Conservation (phyloP, 1,140 invertebrate genomes). For the Proctacanthus coquilletti region DNA sequence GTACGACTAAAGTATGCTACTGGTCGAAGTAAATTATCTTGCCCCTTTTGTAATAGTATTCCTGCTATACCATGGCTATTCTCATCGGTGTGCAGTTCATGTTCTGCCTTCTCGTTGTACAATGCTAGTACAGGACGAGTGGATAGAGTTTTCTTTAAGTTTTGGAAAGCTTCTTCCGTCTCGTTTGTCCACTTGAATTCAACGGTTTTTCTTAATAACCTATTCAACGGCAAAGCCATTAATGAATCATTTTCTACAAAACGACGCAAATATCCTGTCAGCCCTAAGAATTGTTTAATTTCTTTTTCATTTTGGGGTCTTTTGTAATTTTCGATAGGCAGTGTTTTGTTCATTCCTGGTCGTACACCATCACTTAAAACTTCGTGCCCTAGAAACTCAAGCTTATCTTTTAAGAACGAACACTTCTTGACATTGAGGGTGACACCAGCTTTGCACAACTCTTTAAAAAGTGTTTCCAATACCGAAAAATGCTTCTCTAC, state of each 20-base stretch:
- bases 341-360: constrained; percentile 10
- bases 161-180: constrained; percentile 13
- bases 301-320: constrained; percentile 6
- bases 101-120: constrained; percentile 10
- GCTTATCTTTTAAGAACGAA: constrained; percentile 21
- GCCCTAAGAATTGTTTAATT: constrained; percentile 7
- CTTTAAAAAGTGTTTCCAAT: constrained; percentile 1
- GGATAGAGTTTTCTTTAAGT: constrained; percentile 16
- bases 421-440: constrained; percentile 32
- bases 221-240: constrained; percentile 8
- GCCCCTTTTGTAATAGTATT: not conserved
- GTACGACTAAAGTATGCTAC: constrained; percentile 7
- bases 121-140: constrained; percentile 9
- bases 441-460: constrained; percentile 14
- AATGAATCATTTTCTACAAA: constrained; percentile 13
- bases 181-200: constrained; percentile 15
- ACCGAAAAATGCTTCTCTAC: constrained; percentile 5
- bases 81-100: constrained; percentile 22
- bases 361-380: constrained; percentile 5
- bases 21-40: no score
- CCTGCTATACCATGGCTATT: not conserved
- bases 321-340: constrained; percentile 7
- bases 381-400: constrained; percentile 7
- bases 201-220: constrained; percentile 8
- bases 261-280: constrained; percentile 18